phyloP scores from a whole-genome alignment of 2,888 invertebrate genomes.

The Rotaria macrura region DNA sequence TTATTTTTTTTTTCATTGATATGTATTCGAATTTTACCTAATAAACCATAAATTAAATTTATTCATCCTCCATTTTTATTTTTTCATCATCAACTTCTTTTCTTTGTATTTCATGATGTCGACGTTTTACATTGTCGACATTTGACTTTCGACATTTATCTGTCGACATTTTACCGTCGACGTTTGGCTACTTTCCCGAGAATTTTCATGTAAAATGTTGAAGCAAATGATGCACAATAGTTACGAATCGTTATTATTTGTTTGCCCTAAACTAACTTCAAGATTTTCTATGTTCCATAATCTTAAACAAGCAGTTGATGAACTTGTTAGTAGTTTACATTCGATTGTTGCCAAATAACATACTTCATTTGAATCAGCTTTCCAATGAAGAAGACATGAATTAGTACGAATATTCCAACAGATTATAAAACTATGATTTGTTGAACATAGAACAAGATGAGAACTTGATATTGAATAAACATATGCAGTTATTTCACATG shows the following conservation, averaged over 20 bases:
- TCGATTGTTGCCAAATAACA: slow-evolving; percentile 36
- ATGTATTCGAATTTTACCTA: too few species aligned
- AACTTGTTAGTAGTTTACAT: slow-evolving; percentile 31
- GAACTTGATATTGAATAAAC: slow-evolving; percentile 42
- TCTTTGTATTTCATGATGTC: too few species aligned
- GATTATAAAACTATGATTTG: slow-evolving; percentile 43
- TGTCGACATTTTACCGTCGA: too few species aligned
- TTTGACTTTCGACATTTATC: too few species aligned
- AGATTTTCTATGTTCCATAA: slow-evolving; percentile 33
- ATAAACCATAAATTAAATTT: too few species aligned
- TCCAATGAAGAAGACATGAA: slow-evolving; percentile 48
- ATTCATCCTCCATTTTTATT: too few species aligned
- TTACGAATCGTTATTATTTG: not conserved
- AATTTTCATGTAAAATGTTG: too few species aligned
- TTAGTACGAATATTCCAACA: slow-evolving; percentile 48
- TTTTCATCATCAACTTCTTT: too few species aligned
- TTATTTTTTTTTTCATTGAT: too few species aligned
- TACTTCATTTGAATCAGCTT: slow-evolving; percentile 46
- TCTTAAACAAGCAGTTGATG: slow-evolving; percentile 24
- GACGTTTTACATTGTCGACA: too few species aligned
- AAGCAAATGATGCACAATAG: too few species aligned
- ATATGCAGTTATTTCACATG: slow-evolving; percentile 43
- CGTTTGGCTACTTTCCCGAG: too few species aligned
- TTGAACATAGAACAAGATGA: slow-evolving; percentile 43
- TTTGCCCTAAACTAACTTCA: not conserved